A percentile compares a stretch with the other conserved stretches of the same genome.
These are phyloP conservation scores for Drosophila siamana DNA, from an alignment of 2,888 invertebrate species.

Conservation along the genomic window DNA sequence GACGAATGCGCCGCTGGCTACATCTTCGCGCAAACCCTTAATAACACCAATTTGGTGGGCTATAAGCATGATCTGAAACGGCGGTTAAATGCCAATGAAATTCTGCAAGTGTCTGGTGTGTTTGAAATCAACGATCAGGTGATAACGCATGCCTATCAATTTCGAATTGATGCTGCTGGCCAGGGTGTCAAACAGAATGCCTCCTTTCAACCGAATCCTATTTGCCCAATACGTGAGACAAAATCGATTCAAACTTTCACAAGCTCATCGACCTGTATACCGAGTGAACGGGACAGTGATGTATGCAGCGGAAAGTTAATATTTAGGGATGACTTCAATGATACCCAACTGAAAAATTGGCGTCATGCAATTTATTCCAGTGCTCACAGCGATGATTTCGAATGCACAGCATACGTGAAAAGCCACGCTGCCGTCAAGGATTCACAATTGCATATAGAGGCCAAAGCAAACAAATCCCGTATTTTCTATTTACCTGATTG, in stretches of 20 bases:
- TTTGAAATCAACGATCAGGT: slow-evolving; percentile 15
- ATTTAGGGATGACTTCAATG: slow-evolving; percentile 31
- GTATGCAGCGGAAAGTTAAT: slow-evolving; percentile 3
- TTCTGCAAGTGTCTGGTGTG: slow-evolving; percentile 13
- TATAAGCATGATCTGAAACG: not conserved
- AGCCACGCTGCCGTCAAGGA: not conserved
- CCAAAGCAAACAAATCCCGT: not conserved
- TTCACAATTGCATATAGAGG: slow-evolving; percentile 16
- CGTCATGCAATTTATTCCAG: not conserved
- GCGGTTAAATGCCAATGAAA: not conserved
- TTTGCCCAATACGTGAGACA: not conserved
- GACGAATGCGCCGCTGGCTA: slow-evolving; percentile 7
- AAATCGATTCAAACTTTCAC: not conserved
- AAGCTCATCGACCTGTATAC: too few species aligned
- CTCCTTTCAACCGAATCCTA: not conserved
- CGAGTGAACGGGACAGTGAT: not conserved
- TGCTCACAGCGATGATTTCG: not conserved
- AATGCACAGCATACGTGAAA: slow-evolving; percentile 20
- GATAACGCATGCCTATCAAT: slow-evolving; percentile 7
- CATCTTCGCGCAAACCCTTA: not conserved
- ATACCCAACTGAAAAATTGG: slow-evolving; percentile 11
- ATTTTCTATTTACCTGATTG: not conserved
- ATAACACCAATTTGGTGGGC: not conserved
- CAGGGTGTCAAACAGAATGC: not conserved
- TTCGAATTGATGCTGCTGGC: slow-evolving; percentile 11